A percentile compares a stretch with the other conserved stretches of the same genome.
Evolutionary conservation across 2,113 vertebrate species (phyloP).

Genomic region (Acinonyx jubatus): DNA sequence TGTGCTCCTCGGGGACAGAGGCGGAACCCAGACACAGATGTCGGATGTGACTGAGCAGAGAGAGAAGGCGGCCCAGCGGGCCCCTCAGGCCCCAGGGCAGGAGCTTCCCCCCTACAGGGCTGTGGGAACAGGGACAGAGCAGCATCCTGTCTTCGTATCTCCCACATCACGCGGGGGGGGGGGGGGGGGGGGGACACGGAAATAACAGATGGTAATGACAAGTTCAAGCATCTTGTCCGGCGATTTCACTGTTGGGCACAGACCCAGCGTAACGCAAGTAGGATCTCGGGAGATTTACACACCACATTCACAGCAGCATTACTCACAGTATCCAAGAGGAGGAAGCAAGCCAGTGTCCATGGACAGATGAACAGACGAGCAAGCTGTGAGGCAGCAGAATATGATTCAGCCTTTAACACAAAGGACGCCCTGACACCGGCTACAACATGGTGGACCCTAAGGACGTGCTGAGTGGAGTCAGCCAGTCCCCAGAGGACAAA

Average conservation of each 20-base stretch:
- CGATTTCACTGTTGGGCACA: no score
- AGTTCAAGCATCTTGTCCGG: background rate
- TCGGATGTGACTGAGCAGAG: background rate
- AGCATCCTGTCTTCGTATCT: rapidly evolving
- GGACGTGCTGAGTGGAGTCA: background rate
- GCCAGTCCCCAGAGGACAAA: background rate
- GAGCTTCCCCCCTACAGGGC: background rate
- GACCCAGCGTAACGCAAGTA: background rate
- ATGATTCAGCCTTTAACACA: background rate
- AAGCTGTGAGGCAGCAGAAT: rapidly evolving
- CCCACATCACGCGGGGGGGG: background rate
- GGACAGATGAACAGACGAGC: background rate
- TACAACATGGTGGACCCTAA: rapidly evolving
- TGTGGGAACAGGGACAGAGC: background rate
- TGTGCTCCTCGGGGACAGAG: background rate
- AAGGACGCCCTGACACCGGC: background rate
- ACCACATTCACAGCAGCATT: rapidly evolving
- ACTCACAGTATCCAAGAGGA: no score
- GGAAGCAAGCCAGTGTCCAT: background rate
- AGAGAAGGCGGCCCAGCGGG: background rate
- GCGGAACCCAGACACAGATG: background rate
- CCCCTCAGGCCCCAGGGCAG: background rate
- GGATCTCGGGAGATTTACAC: no score
- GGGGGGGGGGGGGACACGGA: no score
- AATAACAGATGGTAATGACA: background rate